These are phyloP conservation scores for Gymnocheta viridis DNA, from an alignment of 2,888 invertebrate genomes.

Conservation along the genomic window DNA sequence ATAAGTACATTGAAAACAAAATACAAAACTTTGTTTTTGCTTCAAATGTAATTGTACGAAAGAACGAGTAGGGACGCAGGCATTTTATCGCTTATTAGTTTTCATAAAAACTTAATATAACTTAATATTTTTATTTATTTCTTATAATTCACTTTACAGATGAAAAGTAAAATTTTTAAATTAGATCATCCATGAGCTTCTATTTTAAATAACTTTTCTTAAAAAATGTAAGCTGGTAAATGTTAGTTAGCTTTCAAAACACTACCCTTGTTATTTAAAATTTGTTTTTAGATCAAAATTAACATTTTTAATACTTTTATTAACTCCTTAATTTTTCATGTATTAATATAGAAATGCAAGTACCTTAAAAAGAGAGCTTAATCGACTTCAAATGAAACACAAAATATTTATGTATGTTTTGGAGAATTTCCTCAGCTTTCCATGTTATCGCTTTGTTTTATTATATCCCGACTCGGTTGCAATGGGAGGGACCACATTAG, in stretches of 20 bases:
- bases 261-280: not conserved
- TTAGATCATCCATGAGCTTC: constrained; percentile 21
- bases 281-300: not conserved
- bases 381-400: not conserved
- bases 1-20: no score
- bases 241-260: constrained; percentile 8
- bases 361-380: not conserved
- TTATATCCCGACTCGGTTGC: no score
- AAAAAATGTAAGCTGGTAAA: constrained; percentile 45
- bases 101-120: not conserved
- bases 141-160: constrained; percentile 73
- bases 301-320: not conserved
- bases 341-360: not conserved
- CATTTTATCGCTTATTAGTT: not conserved
- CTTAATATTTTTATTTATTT: constrained; percentile 12
- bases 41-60: no score
- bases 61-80: no score
- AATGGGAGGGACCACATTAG: no score
- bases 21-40: no score
- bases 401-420: no score
- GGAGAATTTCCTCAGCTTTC: no score
- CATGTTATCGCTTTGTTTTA: no score
- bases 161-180: constrained; percentile 72
- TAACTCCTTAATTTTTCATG: not conserved
- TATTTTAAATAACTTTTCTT: constrained; percentile 57